phyloP scores from a whole-genome alignment of 2,113 vertebrate species.

The Marcusenius ussheri region DNA sequence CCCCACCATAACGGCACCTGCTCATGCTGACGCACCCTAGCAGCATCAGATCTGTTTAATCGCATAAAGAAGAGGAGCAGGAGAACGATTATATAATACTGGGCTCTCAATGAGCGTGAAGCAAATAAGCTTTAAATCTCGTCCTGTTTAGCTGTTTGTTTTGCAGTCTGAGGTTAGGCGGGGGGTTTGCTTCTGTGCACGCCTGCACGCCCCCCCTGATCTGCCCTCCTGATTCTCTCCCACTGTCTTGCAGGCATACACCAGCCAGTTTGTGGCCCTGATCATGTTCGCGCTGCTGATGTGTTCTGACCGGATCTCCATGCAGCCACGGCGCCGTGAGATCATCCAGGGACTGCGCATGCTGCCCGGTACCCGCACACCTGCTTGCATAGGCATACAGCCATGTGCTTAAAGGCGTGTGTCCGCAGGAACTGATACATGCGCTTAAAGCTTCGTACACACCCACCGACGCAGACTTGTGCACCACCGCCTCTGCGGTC shows the following conservation, averaged over 20 bases:
- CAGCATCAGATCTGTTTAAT: neutral
- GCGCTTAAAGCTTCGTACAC: neutral
- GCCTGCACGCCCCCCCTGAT: neutral
- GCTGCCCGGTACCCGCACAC: slow-evolving; percentile 72
- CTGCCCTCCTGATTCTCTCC: neutral
- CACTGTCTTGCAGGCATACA: slow-evolving; percentile 74
- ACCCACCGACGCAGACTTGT: neutral
- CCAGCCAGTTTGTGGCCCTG: slow-evolving; percentile 92
- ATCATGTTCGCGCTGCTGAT: slow-evolving; percentile 97
- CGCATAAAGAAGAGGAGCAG: neutral
- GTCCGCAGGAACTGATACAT: neutral
- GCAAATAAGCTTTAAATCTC: neutral
- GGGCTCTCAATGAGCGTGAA: neutral
- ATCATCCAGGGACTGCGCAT: slow-evolving; percentile 84
- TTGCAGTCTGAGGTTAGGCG: neutral
- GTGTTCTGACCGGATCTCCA: slow-evolving; percentile 92
- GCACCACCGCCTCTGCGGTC: too few relatives aligned
- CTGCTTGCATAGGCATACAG: neutral
- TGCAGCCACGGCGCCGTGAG: slow-evolving; percentile 89
- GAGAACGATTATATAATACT: neutral
- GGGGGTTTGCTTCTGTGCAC: neutral
- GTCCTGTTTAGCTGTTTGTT: neutral
- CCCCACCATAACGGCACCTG: neutral
- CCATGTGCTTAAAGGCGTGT: neutral
- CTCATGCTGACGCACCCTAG: neutral